phyloP scores from a whole-genome alignment of 1,140 invertebrate genomes.

The Laupala kohalensis region DNA sequence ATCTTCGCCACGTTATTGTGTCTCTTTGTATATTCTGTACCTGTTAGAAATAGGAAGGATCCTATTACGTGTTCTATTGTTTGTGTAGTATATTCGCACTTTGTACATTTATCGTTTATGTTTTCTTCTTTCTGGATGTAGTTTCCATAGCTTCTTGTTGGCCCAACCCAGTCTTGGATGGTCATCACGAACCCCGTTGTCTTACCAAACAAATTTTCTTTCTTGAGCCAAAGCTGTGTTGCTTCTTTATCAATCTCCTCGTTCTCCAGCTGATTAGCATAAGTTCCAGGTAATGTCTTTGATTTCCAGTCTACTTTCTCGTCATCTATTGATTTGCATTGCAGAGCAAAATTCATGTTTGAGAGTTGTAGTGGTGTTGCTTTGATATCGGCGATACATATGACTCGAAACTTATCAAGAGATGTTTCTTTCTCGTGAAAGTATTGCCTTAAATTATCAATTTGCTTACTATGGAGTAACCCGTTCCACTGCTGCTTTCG shows the following conservation, averaged over 20 bases:
- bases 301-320: no score
- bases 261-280: not conserved
- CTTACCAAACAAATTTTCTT: not conserved
- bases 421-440: no score
- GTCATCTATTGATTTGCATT: no score
- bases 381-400: no score
- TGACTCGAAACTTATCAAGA: no score
- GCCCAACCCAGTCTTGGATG: not conserved
- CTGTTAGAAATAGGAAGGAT: not conserved
- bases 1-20: slow-evolving; percentile 6
- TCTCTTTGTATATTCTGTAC: slow-evolving; percentile 1
- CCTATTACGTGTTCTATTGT: slow-evolving; percentile 1
- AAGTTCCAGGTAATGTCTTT: no score
- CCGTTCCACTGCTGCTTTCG: not conserved
- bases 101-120: not conserved
- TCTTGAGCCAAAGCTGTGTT: not conserved
- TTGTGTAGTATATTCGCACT: no score
- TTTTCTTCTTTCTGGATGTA: not conserved
- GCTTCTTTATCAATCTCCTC: not conserved
- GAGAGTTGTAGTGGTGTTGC: no score
- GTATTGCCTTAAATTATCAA: no score
- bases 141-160: not conserved
- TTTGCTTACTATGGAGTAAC: not conserved
- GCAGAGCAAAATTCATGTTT: no score
- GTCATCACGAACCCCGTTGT: not conserved